A percentile compares a stretch with the other conserved stretches of the same genome.
Conservation (phyloP, 2,797 vertebrate species). For the Macrochelys suwanniensis region DNA sequence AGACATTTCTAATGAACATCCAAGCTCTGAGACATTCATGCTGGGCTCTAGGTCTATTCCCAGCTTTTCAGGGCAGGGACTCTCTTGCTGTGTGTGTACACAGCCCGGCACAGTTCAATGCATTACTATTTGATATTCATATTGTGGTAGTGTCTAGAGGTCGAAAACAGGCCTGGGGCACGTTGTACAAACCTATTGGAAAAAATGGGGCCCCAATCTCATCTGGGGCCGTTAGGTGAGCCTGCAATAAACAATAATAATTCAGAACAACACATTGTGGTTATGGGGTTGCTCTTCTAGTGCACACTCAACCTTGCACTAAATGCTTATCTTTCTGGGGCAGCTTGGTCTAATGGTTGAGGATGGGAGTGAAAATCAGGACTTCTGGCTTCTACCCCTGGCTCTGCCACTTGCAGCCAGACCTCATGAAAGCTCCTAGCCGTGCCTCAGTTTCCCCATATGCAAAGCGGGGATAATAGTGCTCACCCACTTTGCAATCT, state of each 20-base stretch:
- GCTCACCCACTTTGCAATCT: not conserved
- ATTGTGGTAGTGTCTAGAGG: not conserved
- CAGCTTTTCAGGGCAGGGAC: not conserved
- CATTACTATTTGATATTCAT: not conserved
- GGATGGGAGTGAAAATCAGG: not conserved
- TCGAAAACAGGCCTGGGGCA: not conserved
- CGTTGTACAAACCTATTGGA: not conserved
- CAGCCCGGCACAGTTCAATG: not conserved
- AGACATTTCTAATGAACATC: not conserved
- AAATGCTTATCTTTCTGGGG: not conserved
- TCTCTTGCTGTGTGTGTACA: not conserved
- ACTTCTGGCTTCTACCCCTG: not conserved
- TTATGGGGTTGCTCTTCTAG: not conserved
- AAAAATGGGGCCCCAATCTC: not conserved
- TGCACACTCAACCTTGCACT: not conserved
- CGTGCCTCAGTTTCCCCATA: not conserved
- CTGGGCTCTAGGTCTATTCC: not conserved
- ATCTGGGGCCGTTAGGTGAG: not conserved
- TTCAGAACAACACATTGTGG: not conserved
- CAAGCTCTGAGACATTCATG: not conserved
- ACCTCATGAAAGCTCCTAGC: not conserved
- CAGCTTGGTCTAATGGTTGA: not conserved
- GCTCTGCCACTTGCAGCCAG: not conserved
- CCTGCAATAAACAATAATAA: not conserved
- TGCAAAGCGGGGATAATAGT: not conserved